These are phyloP conservation scores for Ormia ochracea DNA, from an alignment of 2,888 invertebrate genomes.

Conservation along the genomic window DNA sequence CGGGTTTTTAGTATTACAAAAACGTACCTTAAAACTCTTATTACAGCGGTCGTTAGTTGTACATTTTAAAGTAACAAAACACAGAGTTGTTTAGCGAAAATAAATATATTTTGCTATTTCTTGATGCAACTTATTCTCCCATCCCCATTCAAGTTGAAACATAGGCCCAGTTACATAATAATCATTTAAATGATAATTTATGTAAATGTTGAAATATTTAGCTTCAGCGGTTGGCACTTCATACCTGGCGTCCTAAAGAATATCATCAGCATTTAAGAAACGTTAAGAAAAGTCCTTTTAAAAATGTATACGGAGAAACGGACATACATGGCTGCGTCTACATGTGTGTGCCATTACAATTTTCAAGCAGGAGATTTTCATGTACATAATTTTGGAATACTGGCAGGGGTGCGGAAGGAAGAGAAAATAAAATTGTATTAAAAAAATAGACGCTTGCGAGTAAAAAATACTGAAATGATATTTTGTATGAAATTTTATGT, in stretches of 20 bases:
- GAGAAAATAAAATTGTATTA: background rate
- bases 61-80: conserved; percentile 6
- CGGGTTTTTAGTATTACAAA: too few relatives aligned
- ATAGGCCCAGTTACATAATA: conserved; percentile 64
- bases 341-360: background rate
- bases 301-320: background rate
- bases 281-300: background rate
- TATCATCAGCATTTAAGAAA: background rate
- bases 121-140: too few relatives aligned
- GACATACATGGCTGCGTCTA: background rate
- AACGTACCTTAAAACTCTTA: background rate
- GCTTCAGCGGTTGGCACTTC: conserved; percentile 11
- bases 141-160: background rate
- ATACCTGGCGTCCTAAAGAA: background rate
- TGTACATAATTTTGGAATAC: too few relatives aligned
- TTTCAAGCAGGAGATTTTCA: too few relatives aligned
- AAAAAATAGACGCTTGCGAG: conserved; percentile 3
- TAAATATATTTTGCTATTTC: too few relatives aligned
- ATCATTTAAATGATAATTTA: conserved; percentile 75
- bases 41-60: background rate
- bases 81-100: background rate
- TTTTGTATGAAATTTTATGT: conserved; percentile 21
- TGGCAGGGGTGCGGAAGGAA: conserved; percentile 16
- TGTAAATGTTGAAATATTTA: conserved; percentile 70
- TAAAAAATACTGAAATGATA: conserved; percentile 7